These are phyloP conservation scores for Torymus aiolomorphi DNA, from an alignment of 2,888 invertebrate species.

Conservation along the genomic window DNA sequence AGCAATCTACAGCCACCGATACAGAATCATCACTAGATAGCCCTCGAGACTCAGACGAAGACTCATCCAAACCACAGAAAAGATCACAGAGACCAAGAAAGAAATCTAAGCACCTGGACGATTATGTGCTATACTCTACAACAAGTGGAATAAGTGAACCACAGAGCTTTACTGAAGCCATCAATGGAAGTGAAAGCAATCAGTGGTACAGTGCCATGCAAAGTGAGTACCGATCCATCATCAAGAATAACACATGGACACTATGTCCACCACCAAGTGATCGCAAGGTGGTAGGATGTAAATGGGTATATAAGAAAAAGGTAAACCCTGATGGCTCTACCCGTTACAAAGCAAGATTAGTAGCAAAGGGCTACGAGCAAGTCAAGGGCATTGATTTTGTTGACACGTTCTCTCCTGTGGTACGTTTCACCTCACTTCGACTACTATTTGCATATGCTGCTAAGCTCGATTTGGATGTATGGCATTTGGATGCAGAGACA, in stretches of 20 bases:
- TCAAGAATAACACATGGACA: neutral
- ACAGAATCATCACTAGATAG: neutral
- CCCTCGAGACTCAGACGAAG: neutral
- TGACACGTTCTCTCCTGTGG: no score
- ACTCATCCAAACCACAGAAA: no score
- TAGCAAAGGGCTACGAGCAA: neutral
- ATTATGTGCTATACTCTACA: no score
- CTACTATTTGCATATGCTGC: neutral
- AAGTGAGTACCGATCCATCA: no score
- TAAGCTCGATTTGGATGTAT: neutral
- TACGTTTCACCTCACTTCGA: slow-evolving; percentile 1
- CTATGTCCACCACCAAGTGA: neutral
- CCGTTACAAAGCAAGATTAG: neutral
- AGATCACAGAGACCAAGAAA: neutral
- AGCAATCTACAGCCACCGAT: neutral
- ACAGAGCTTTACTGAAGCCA: no score
- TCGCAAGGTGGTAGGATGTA: neutral
- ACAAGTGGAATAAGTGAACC: no score
- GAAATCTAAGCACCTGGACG: no score
- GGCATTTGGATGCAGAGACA: no score
- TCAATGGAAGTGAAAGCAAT: no score
- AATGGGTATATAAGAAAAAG: slow-evolving; percentile 9
- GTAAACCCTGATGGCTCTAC: neutral
- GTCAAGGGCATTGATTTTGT: neutral
- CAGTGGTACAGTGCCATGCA: no score